Evolutionary conservation across 2,113 vertebrate genomes (phyloP), one percentile per base, ranked within the genome.

Genomic region (Marcusenius ussheri): DNA sequence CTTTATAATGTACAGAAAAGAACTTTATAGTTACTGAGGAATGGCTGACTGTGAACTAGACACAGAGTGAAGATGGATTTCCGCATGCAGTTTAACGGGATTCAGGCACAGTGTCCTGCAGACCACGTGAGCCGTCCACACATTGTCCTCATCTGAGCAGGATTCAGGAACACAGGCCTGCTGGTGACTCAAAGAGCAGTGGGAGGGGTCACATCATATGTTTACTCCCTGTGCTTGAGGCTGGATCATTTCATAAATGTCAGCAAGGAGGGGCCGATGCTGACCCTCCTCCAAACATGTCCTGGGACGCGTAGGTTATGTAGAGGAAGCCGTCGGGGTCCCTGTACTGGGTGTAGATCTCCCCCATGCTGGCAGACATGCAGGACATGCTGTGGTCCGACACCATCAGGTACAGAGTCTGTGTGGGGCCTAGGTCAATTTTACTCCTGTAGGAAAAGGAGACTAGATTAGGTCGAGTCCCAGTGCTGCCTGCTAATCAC

Each of bases 291-390:
- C 96, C 97, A 2, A 97, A 97, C 94, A 96, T 95, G 83, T 97
- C 97, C 92, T 97, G 96, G 0, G 96, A 97, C 90, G 96, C 95
- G 11, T 97, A 97, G 10, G 96, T 96, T 94, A 97, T 94, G 93
- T 97, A 97, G 35, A 97, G 95, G 93, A 97, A 97, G 66, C 97
- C 97, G 3, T 97, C 97, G 0, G 93, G 42, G 27, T 97, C 97
- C 0, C 94, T 94, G 94, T 95, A 89, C n/a, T 84, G 93, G 0
- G 95, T 91, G 47, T 97, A 97, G 13, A 97, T 93, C 90, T 97
- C 95, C 1, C 95, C 93, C 96, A 97, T 97, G 92, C 95, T 96
- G 92, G 94, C 93, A 0, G 96, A 95, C 95, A 97, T 95, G 91
- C 94, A 96, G 77, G 95, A 95, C 93, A 97, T 94, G 91, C 94